Base-by-base conservation (phyloP, 2,797 vertebrate species). In the Gallinago solitaria region DNA sequence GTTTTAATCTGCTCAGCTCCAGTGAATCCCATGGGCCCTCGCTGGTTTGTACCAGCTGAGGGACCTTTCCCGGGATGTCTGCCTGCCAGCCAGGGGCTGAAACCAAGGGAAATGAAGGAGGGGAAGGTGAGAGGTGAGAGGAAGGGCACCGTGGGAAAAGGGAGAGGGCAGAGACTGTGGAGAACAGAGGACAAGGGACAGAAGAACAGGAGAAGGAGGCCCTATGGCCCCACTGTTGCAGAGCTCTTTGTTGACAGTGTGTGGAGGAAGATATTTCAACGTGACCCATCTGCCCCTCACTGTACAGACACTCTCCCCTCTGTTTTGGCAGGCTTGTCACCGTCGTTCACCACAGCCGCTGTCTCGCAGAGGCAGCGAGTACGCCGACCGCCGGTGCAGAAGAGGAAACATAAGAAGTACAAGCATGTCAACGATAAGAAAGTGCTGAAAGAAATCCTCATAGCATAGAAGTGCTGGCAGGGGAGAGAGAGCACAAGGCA, bases 351-450 rank as follows among this genome's bases (percentile, higher is more conserved):
- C 83, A 87, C 83, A 79, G 93, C 96, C 27, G 89, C 97, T 82
- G 70, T 93, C 60, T 95, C 97, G 33, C 96, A 96, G 93, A 98
- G 95, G 13, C 97, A 98, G 95, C 94, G 97, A 45, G 91, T 97
- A 37, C 98, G 96, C 86, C 96, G 97, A 93, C 98, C 96, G 15
- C 97, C 94, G n/a, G 92, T 35, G 9, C 97, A 94, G 93, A 98
- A 98, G 96, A 98, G 98, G 95, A 98, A 98, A 96, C 98, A 98
- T 96, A 98, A 97, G 96, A 98, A 98, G 92, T 98, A 98, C 96
- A 98, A 98, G 96, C 98, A 98, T 76, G 97, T 98, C 35, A 97
- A 97, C 9, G 97, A 98, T 92, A 98, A 98, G 97, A 97, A 91
- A 95, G 97, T 92, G 11, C 96, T 98, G 98, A 98, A 98, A 97